Percentiles rank a stretch among this genome's conserved stretches.
phyloP scores from a whole-genome alignment of 2,888 invertebrate species.

The Drosophila acutilabella region DNA sequence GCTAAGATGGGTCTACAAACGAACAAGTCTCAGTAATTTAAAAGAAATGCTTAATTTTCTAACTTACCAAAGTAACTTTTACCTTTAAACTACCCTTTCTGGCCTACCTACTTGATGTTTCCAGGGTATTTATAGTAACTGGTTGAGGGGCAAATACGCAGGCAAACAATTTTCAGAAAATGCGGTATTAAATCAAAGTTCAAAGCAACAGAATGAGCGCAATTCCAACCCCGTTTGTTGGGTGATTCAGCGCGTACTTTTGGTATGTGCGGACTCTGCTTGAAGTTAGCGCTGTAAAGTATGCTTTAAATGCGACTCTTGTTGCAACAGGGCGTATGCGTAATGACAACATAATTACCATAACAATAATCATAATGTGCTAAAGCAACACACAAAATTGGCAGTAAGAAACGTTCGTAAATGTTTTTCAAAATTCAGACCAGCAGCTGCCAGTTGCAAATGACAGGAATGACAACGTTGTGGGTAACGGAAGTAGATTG shows the following conservation, averaged over 20 bases:
- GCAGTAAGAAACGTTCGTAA: slow-evolving; percentile 13
- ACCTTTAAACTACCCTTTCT: background rate
- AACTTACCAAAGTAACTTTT: background rate
- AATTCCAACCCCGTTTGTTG: background rate
- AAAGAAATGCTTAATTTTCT: background rate
- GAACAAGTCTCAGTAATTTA: no score
- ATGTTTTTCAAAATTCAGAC: slow-evolving; percentile 21
- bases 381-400: background rate
- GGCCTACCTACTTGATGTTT: background rate
- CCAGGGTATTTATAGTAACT: slow-evolving; percentile 15
- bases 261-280: slow-evolving; percentile 22
- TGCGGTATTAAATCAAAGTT: slow-evolving; percentile 56
- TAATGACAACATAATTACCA: slow-evolving; percentile 46
- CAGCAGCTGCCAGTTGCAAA: slow-evolving; percentile 28
- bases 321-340: slow-evolving; percentile 20
- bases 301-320: slow-evolving; percentile 23
- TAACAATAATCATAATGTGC: slow-evolving; percentile 37
- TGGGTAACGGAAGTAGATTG: background rate
- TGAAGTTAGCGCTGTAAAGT: slow-evolving; percentile 13
- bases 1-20: background rate
- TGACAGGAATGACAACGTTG: slow-evolving; percentile 33
- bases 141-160: background rate
- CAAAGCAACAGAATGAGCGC: slow-evolving; percentile 36
- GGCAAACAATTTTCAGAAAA: slow-evolving; percentile 44
- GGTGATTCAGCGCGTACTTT: background rate